Evolutionary conservation across 2,113 vertebrate species (phyloP).

Genomic region (Pituophis catenifer): DNA sequence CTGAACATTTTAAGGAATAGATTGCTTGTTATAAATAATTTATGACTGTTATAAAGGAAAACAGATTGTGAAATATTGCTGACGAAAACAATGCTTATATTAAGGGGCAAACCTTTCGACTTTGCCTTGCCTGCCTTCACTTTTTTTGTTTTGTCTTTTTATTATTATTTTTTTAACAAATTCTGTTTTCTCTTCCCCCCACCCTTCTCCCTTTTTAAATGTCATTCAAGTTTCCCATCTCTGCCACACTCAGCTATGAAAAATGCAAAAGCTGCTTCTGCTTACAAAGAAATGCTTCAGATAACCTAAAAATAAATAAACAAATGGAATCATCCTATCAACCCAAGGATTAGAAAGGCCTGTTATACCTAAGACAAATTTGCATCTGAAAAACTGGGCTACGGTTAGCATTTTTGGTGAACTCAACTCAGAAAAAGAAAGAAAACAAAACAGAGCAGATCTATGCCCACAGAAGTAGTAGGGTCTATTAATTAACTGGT

Average conservation of each 20-base stretch:
- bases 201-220: conserved; percentile 26
- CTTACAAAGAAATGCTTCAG: conserved; percentile 30
- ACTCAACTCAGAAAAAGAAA: not conserved
- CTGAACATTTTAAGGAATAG: conserved; percentile 62
- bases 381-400: conserved; percentile 28
- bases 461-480: not conserved
- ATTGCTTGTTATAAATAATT: conserved; percentile 64
- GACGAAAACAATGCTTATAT: conserved; percentile 57
- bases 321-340: not conserved
- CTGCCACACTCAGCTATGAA: conserved; percentile 12
- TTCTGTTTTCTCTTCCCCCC: not conserved
- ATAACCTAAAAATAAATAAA: conserved; percentile 31
- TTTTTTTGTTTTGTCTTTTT: conserved; percentile 13
- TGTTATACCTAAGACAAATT: conserved; percentile 10
- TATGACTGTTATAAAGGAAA: conserved; percentile 57
- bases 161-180: conserved; percentile 33
- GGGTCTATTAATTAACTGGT: not conserved
- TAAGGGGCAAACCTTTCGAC: conserved; percentile 44
- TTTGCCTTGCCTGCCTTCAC: conserved; percentile 26
- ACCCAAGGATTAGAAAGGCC: conserved; percentile 14
- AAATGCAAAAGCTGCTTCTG: conserved; percentile 33
- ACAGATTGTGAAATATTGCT: conserved; percentile 57
- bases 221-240: conserved; percentile 34
- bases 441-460: not conserved
- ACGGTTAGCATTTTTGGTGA: not conserved